Percentiles rank a stretch among this genome's conserved stretches.
These are phyloP conservation scores for Percopsis transmontana DNA, from an alignment of 2,113 vertebrate genomes.

Conservation along the genomic window DNA sequence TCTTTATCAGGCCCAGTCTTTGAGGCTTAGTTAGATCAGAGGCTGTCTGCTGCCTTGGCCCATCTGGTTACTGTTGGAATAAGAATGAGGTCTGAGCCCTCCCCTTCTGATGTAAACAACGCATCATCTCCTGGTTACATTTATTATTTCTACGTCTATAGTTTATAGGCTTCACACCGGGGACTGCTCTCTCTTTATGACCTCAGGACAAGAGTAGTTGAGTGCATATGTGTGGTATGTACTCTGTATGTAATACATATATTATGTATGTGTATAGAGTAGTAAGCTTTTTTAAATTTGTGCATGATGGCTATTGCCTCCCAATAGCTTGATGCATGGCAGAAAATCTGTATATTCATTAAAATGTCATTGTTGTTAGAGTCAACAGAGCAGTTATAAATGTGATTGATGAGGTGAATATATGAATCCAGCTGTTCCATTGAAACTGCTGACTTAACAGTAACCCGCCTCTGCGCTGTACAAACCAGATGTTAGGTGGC, in stretches of 20 bases:
- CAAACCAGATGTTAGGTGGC: slow-evolving; percentile 20
- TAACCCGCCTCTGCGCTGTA: background rate
- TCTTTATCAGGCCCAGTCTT: slow-evolving; percentile 42
- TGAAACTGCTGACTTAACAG: background rate
- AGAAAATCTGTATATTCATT: slow-evolving; percentile 1
- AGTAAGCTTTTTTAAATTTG: background rate
- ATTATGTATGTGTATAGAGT: background rate
- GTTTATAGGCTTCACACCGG: background rate
- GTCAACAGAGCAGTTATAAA: slow-evolving; percentile 5
- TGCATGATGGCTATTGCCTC: background rate
- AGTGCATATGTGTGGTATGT: background rate
- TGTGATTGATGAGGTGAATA: slow-evolving; percentile 12
- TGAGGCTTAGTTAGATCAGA: slow-evolving; percentile 46
- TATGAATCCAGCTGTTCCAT: slow-evolving; percentile 1
- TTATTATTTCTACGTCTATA: background rate
- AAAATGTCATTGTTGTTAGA: slow-evolving; percentile 6
- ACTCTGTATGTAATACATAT: too few species aligned
- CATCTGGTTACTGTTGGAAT: slow-evolving; percentile 32
- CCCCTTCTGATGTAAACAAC: background rate
- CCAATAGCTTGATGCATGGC: background rate
- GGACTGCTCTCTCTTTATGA: too few species aligned
- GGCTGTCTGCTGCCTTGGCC: slow-evolving; percentile 28
- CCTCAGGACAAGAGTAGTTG: too few species aligned
- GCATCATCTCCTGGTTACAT: slow-evolving; percentile 8
- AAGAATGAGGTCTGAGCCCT: slow-evolving; percentile 2